Conservation (phyloP, 1,140 invertebrate species). For the Lasioglossum baleicum region DNA sequence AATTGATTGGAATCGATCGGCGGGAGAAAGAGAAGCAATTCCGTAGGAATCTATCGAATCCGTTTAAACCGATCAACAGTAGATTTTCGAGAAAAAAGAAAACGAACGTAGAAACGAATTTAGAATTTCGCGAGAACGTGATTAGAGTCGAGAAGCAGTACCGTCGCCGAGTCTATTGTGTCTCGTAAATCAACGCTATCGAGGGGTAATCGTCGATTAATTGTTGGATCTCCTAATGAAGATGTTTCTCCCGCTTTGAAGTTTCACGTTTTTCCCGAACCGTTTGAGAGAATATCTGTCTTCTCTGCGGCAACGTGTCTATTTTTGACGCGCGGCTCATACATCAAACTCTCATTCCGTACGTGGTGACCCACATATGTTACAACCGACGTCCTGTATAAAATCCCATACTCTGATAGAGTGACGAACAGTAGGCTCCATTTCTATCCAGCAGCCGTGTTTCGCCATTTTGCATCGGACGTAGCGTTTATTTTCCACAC, state of each 20-base stretch:
- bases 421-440: conserved; percentile 31
- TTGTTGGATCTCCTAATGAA: background rate
- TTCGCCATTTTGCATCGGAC: background rate
- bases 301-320: conserved; percentile 29
- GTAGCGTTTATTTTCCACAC: background rate
- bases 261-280: conserved; percentile 1
- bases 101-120: too few species aligned
- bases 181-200: too few species aligned
- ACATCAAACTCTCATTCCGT: conserved; percentile 36
- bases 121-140: too few species aligned
- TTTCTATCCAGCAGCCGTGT: conserved; percentile 9
- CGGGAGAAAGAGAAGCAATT: too few species aligned
- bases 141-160: background rate
- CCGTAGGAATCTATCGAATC: too few species aligned
- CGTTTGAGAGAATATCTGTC: conserved; percentile 35
- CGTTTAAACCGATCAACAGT: background rate
- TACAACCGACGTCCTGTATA: conserved; percentile 42
- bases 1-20: too few species aligned
- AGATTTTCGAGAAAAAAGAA: background rate
- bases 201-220: background rate
- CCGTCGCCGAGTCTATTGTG: background rate
- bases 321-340: conserved; percentile 47
- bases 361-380: conserved; percentile 53
- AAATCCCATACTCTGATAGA: conserved; percentile 54
- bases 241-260: background rate